Evolutionary conservation across 2,888 invertebrate species (phyloP), one percentile per base, ranked within the genome.

Genomic region (Cecidostiba fungosa): DNA sequence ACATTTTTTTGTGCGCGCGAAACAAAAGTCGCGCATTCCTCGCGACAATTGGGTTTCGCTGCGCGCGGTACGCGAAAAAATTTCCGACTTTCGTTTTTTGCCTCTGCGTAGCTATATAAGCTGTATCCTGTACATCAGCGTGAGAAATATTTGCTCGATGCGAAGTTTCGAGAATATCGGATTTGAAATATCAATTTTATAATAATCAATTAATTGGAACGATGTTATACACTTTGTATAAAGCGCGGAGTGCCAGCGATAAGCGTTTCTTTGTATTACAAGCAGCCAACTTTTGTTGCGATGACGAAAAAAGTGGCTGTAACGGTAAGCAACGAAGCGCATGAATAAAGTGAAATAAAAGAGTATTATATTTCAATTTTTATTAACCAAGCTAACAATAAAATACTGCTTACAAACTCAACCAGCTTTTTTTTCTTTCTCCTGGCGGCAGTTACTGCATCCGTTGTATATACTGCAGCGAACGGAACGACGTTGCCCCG

Each of bases 1-100:
- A 32, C n/a, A 12, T 69, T 62, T 76, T n/a, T 72, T 73, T 77
- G n/a, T 14, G 2, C 54, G n/a, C 47, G 59, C 29, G 47, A 39
- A 69, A 76, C 78, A 78, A 84, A 73, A 84, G 73, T 79, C 66
- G 39, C 79, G 69, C 77, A 77, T 77, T 77, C 73, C 29, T 26
- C 19, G 32, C 77, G 73, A 84, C 84, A 78, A 84, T 84, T 84
- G 73, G 47, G 73, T 74, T 50, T 82, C 74, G 29, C 50, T 23
- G 54, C 39, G 72, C 39, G 4, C 19, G 70, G 6, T 16, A 23
- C 6, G 54, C 43, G 29, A 16, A 73, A 82, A 82, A 76, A 76
- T 50, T 12, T 36, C 36, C 16, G 50, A 83, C 77, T 83, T 83
- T 83, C 62, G 59, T 77, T 83, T 82, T 70, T 77, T 29, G 36